Percentiles rank a stretch among this genome's conserved stretches.
phyloP scores from a whole-genome alignment of 1,140 invertebrate genomes.

The Zaprionus gabonicus region DNA sequence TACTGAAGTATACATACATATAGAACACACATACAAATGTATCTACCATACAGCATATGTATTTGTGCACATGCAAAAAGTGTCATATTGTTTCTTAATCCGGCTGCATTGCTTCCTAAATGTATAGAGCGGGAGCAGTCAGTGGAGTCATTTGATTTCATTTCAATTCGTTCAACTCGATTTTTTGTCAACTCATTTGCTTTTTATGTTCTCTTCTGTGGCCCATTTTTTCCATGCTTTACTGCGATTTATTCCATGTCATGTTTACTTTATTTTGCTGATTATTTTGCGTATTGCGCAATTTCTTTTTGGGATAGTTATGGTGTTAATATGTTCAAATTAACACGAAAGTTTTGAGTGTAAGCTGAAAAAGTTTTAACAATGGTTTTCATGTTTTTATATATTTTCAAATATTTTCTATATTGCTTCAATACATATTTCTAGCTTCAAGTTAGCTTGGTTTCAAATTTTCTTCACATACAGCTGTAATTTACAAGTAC shows the following conservation, averaged over 20 bases:
- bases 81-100: conserved; percentile 71
- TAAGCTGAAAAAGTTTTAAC: no score
- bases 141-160: conserved; percentile 4
- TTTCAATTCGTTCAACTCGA: conserved; percentile 4
- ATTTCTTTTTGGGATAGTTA: not conserved
- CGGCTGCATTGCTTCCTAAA: conserved; percentile 41
- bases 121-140: conserved; percentile 21
- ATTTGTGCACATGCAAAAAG: conserved; percentile 18
- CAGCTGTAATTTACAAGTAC: not conserved
- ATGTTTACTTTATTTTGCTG: conserved; percentile 1
- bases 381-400: not conserved
- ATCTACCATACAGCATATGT: no score
- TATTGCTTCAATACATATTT: not conserved
- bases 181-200: conserved; percentile 35
- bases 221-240: conserved; percentile 4
- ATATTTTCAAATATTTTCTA: not conserved
- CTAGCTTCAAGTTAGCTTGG: not conserved
- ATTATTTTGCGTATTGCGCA: not conserved
- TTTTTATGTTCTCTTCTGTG: not conserved
- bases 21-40: no score
- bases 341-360: not conserved
- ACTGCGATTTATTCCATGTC: not conserved
- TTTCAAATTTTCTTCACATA: not conserved
- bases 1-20: conserved; percentile 16
- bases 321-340: not conserved